Conservation (phyloP, 2,113 vertebrate genomes). For the Limnothrissa miodon region DNA sequence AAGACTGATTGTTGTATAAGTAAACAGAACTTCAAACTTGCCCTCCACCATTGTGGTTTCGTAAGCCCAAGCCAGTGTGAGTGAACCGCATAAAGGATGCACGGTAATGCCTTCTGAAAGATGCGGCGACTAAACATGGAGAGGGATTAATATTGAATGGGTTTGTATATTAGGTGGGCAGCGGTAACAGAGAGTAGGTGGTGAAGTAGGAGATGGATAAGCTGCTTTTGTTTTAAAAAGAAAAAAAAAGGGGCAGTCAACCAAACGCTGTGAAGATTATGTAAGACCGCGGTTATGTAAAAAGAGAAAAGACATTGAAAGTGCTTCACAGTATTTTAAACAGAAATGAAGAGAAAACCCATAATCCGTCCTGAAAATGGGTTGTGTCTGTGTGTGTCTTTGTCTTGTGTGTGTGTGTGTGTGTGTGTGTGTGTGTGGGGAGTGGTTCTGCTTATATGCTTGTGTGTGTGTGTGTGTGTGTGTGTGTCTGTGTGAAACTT, state of each 20-base stretch:
- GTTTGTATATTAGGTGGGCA: constrained; percentile 28
- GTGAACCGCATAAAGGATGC: neutral
- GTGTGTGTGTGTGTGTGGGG: neutral
- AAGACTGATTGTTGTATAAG: neutral
- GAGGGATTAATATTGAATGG: constrained; percentile 40
- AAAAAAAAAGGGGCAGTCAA: neutral
- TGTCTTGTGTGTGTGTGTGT: neutral
- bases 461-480: neutral
- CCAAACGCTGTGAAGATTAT: constrained; percentile 24
- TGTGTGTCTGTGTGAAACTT: constrained; percentile 8
- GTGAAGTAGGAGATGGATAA: constrained; percentile 27
- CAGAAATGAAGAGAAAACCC: neutral
- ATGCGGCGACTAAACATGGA: neutral
- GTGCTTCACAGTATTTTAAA: constrained; percentile 13
- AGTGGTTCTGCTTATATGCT: neutral
- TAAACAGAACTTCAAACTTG: neutral
- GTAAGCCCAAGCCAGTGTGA: neutral
- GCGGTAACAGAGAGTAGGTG: constrained; percentile 30
- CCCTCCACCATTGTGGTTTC: neutral
- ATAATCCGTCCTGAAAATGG: neutral
- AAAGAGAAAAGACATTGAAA: constrained; percentile 24
- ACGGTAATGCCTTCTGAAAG: neutral
- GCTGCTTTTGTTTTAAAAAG: constrained; percentile 27
- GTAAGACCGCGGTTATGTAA: constrained; percentile 38
- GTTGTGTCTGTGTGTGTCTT: neutral